These are phyloP conservation scores for Montipora foliosa DNA, from an alignment of 64 coral and sea anemone genomes.

Conservation along the genomic window DNA sequence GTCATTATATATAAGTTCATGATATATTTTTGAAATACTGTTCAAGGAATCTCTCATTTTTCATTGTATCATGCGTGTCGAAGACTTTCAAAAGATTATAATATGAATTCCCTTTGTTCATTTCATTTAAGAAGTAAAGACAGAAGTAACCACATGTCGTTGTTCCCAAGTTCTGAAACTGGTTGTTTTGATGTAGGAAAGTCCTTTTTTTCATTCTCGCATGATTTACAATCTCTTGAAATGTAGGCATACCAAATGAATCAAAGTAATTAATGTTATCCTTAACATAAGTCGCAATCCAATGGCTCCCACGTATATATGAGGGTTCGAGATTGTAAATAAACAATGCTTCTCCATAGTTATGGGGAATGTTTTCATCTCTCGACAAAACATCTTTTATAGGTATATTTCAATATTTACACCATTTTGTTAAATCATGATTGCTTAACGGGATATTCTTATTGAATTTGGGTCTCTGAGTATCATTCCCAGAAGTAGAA, in stretches of 20 bases:
- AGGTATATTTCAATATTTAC: no score
- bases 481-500: no score
- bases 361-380: no score
- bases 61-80: conserved; percentile 1
- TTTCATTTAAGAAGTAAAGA: conserved; percentile 8
- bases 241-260: not conserved
- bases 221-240: not conserved
- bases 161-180: not conserved
- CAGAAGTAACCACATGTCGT: not conserved
- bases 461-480: not conserved
- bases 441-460: not conserved
- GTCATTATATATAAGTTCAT: no score
- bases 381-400: no score
- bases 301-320: not conserved
- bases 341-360: not conserved
- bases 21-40: no score
- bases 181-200: not conserved
- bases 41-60: not conserved
- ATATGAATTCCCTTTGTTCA: not conserved
- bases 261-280: conserved; percentile 1
- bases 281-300: not conserved
- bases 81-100: not conserved
- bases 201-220: not conserved
- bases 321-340: not conserved
- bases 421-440: no score